A percentile compares a stretch with the other conserved stretches of the same genome.
These are phyloP conservation scores for Halcyon senegalensis DNA, from an alignment of 2,113 vertebrate species.

Conservation along the genomic window DNA sequence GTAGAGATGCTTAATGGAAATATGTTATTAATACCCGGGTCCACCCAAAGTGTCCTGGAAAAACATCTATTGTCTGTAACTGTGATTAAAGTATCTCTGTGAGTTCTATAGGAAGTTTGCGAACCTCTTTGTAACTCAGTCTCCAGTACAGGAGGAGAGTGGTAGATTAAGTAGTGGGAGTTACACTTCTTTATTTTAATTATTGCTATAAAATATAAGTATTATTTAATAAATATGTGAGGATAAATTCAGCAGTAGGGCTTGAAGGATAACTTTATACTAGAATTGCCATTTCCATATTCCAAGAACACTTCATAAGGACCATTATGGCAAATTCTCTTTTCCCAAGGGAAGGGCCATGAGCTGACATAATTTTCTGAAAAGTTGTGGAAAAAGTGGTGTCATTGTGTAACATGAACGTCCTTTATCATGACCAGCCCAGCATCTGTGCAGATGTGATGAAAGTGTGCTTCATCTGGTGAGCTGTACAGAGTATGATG, in stretches of 20 bases:
- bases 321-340: background rate
- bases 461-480: background rate
- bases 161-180: background rate
- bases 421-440: background rate
- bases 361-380: background rate
- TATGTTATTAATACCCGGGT: background rate
- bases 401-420: background rate
- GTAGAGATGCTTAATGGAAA: background rate
- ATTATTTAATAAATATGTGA: background rate
- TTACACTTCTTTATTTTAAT: background rate
- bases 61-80: background rate
- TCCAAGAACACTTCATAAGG: background rate
- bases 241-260: constrained; percentile 13
- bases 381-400: background rate
- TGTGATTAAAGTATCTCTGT: background rate
- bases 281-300: background rate
- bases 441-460: background rate
- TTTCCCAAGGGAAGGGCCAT: background rate
- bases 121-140: background rate
- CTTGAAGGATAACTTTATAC: background rate
- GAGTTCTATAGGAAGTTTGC: background rate
- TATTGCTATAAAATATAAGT: constrained; percentile 2
- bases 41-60: background rate
- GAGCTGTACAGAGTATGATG: background rate
- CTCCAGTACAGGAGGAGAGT: background rate